These are phyloP conservation scores for Salmo trutta DNA, from an alignment of 2,797 vertebrate genomes.

Conservation along the genomic window DNA sequence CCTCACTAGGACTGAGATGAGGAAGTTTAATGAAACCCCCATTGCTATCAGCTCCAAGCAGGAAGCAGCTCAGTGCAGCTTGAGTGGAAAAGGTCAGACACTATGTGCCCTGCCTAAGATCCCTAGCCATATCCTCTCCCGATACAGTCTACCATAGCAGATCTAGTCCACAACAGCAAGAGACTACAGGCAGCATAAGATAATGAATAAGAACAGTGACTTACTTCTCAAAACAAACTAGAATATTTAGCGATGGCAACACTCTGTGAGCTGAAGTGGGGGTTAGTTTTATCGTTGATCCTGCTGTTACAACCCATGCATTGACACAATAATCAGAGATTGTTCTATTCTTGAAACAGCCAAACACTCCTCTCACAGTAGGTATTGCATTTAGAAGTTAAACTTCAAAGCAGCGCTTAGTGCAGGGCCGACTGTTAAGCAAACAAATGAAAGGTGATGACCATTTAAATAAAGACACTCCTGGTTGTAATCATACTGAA, in stretches of 20 bases:
- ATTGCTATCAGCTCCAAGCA: neutral
- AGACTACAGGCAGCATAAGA: neutral
- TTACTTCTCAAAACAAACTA: neutral
- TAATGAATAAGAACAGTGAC: neutral
- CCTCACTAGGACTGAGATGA: neutral
- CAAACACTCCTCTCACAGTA: neutral
- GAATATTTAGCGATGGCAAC: neutral
- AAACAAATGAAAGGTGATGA: conserved; percentile 29
- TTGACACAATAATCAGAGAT: neutral
- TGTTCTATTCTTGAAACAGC: neutral
- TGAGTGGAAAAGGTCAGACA: conserved; percentile 9
- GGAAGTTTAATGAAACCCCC: neutral
- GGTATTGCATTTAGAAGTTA: conserved; percentile 1
- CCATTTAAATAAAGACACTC: conserved; percentile 19
- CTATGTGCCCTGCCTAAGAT: conserved; percentile 12
- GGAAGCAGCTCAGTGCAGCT: neutral
- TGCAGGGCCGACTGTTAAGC: conserved; percentile 18
- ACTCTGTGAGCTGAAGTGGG: neutral
- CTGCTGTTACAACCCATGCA: neutral
- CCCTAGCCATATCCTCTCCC: neutral
- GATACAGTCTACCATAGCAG: neutral
- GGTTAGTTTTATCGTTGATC: neutral
- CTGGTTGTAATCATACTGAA: conserved; percentile 17
- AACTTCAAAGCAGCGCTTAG: conserved; percentile 20
- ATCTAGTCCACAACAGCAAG: neutral